A percentile compares a stretch with the other conserved stretches of the same genome.
Evolutionary conservation across 2,888 invertebrate species (phyloP).

Genomic region (Caenorhabditis drosophilae): DNA sequence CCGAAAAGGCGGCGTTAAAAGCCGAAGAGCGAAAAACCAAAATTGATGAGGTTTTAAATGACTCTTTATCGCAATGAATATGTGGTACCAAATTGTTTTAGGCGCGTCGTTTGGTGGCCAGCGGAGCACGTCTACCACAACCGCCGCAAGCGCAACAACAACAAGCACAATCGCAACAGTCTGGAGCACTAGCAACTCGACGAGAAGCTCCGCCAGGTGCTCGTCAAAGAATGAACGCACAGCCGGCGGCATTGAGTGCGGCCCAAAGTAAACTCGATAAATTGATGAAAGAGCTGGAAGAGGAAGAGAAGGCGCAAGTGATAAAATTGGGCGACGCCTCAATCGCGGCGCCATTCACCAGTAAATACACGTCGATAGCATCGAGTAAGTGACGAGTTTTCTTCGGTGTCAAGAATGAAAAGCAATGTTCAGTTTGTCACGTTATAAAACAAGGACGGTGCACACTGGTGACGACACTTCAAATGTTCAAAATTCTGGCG

Average conservation of each 20-base stretch:
- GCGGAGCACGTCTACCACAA: constrained; percentile 23
- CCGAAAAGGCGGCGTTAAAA: constrained; percentile 46
- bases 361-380: constrained; percentile 90
- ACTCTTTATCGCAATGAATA: no score
- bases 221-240: constrained; percentile 19
- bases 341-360: constrained; percentile 98
- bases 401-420: not conserved
- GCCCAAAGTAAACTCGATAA: constrained; percentile 74
- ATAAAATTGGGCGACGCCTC: constrained; percentile 97
- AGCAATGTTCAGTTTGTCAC: constrained; percentile 82
- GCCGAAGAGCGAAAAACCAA: constrained; percentile 45
- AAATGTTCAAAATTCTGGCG: constrained; percentile 99
- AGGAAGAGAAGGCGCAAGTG: constrained; percentile 77
- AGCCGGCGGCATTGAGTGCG: constrained; percentile 25
- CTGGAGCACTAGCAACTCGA: constrained; percentile 12
- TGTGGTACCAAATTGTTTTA: no score
- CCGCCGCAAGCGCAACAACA: constrained; percentile 7
- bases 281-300: constrained; percentile 83
- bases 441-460: constrained; percentile 99
- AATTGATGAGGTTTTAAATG: no score
- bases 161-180: constrained; percentile 3
- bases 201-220: constrained; percentile 45
- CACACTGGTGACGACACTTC: constrained; percentile 95
- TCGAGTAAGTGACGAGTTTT: constrained; percentile 79
- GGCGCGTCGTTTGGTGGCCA: constrained; percentile 15